These are phyloP conservation scores for Yasuhikotakia modesta DNA, from an alignment of 2,797 vertebrate genomes.

Conservation along the genomic window DNA sequence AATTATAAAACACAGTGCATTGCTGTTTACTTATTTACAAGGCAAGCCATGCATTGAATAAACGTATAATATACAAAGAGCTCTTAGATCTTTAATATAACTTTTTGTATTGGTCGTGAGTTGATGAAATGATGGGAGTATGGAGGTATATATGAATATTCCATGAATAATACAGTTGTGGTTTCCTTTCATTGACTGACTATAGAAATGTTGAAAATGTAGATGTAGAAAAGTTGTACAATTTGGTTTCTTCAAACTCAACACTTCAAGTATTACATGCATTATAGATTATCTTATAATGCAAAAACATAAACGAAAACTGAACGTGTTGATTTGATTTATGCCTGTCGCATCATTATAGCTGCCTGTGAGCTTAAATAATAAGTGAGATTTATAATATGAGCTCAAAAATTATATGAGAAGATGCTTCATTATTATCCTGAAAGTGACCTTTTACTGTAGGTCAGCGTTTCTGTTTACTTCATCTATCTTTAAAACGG, in stretches of 20 bases:
- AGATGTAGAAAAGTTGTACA: neutral
- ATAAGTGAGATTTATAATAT: slow-evolving; percentile 9
- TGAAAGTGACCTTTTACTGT: slow-evolving; percentile 3
- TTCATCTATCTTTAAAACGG: neutral
- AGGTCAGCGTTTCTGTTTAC: neutral
- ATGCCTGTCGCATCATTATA: neutral
- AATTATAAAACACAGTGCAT: neutral
- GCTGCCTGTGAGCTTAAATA: neutral
- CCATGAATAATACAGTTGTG: neutral
- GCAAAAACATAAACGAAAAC: slow-evolving; percentile 15
- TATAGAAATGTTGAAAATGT: no score
- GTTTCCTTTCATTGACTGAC: neutral
- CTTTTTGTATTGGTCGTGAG: neutral
- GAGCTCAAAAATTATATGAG: neutral
- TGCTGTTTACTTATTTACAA: neutral
- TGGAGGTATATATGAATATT: neutral
- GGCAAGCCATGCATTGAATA: neutral
- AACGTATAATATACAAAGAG: neutral
- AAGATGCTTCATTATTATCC: neutral
- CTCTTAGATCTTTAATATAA: neutral
- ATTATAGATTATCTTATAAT: slow-evolving; percentile 39
- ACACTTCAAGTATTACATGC: neutral
- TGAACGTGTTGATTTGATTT: neutral
- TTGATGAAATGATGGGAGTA: neutral
- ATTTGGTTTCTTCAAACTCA: neutral